phyloP scores from a whole-genome alignment of 2,888 invertebrate genomes.

The Pristionchus maxplancki region DNA sequence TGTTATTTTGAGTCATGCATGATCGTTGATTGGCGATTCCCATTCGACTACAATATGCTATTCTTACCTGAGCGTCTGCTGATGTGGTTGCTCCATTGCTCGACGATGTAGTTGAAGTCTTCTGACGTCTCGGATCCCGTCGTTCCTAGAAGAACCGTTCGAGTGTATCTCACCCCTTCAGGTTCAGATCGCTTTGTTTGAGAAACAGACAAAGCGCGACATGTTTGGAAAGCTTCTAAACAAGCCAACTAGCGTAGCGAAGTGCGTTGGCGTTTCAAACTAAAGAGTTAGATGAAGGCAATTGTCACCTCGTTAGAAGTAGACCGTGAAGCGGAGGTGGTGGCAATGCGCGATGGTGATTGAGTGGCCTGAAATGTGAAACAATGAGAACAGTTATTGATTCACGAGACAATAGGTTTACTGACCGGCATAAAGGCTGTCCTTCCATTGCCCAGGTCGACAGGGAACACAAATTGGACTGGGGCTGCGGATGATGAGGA shows the following conservation, averaged over 20 bases:
- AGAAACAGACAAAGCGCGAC: too few relatives aligned
- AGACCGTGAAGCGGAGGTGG: not conserved
- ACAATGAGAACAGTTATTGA: not conserved
- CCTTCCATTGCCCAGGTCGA: not conserved
- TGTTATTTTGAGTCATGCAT: too few relatives aligned
- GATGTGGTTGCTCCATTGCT: not conserved
- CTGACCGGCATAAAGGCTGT: not conserved
- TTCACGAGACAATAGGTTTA: not conserved
- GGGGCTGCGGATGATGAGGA: not conserved
- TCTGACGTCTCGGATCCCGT: too few relatives aligned
- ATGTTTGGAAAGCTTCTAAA: too few relatives aligned
- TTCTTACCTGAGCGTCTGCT: not conserved
- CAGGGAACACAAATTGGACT: not conserved
- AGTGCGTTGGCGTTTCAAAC: not conserved
- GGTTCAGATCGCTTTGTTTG: too few relatives aligned
- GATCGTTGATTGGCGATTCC: not conserved
- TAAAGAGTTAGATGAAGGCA: not conserved
- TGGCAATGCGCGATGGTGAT: not conserved
- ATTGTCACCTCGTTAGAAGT: not conserved
- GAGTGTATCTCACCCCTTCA: too few relatives aligned
- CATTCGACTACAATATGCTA: not conserved
- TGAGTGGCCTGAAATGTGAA: not conserved
- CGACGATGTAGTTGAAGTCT: too few relatives aligned
- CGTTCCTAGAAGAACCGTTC: too few relatives aligned
- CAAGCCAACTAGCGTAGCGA: not conserved